Conservation (phyloP, 2,797 vertebrate genomes). For the Chelon auratus region DNA sequence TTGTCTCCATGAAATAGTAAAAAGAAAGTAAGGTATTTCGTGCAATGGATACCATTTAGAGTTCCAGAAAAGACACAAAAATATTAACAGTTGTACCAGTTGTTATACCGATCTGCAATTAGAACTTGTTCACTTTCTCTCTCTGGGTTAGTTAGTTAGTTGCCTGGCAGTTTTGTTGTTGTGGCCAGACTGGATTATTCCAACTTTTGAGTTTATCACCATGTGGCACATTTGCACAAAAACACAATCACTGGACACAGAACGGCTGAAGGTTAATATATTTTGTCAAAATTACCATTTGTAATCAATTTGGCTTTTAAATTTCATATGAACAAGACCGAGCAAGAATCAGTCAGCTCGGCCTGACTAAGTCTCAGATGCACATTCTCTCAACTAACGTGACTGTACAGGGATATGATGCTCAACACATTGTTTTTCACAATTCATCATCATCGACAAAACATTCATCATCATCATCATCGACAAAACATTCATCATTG, state of each 20-base stretch:
- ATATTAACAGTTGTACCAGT: neutral
- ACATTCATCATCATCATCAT: too few relatives aligned
- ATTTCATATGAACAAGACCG: neutral
- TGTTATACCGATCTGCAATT: neutral
- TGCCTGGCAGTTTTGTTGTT: neutral
- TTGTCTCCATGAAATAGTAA: conserved; percentile 18
- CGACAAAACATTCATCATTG: too few relatives aligned
- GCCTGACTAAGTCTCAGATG: neutral
- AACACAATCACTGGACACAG: conserved; percentile 6
- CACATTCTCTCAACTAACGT: neutral
- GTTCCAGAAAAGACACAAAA: conserved; percentile 14
- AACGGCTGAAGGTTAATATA: conserved; percentile 4
- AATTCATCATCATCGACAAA: too few relatives aligned
- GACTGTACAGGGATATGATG: too few relatives aligned
- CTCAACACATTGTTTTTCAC: too few relatives aligned
- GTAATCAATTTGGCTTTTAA: too few relatives aligned
- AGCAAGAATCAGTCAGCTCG: neutral
- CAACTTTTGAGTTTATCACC: neutral
- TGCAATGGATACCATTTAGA: conserved; percentile 5
- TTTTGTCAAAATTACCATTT: neutral
- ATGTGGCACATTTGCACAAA: neutral
- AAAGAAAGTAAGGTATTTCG: conserved; percentile 5
- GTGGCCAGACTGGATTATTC: neutral
- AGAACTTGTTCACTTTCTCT: neutral
- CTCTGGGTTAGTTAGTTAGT: neutral